These are phyloP conservation scores for Sphaerophoria rueppellii DNA, from an alignment of 2,888 invertebrate genomes.

Conservation along the genomic window DNA sequence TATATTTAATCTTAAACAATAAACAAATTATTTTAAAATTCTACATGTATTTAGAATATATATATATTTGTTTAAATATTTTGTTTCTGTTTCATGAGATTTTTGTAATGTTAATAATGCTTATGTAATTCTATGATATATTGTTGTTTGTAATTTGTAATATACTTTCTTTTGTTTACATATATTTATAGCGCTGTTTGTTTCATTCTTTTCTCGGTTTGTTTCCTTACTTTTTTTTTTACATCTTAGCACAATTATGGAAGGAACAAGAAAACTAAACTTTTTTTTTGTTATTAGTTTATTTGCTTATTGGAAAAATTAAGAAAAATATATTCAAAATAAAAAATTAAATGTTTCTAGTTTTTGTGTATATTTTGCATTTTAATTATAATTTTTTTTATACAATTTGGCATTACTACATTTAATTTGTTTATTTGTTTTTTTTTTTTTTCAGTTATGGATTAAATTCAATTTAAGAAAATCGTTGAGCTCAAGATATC, in stretches of 20 bases:
- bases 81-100: neutral
- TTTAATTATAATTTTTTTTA: constrained; percentile 14
- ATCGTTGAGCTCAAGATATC: constrained; percentile 37
- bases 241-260: constrained; percentile 67
- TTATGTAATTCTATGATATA: constrained; percentile 69
- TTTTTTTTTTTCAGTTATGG: neutral
- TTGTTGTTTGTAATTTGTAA: constrained; percentile 48
- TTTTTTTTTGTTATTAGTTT: constrained; percentile 21
- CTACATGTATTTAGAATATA: constrained; percentile 57
- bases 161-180: constrained; percentile 15
- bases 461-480: constrained; percentile 41
- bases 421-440: too few species aligned
- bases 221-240: constrained; percentile 49
- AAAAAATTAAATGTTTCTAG: constrained; percentile 4
- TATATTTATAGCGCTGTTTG: constrained; percentile 28
- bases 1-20: constrained; percentile 29
- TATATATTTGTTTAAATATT: constrained; percentile 25
- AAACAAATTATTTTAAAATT: constrained; percentile 27
- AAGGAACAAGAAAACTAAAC: constrained; percentile 69
- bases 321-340: constrained; percentile 1
- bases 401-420: constrained; percentile 64
- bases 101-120: constrained; percentile 22
- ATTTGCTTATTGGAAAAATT: neutral
- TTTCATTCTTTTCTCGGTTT: constrained; percentile 26
- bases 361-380: constrained; percentile 16